A percentile compares a stretch with the other conserved stretches of the same genome.
phyloP scores from a whole-genome alignment of 2,113 vertebrate genomes.

The Poeciliopsis occidentalis region DNA sequence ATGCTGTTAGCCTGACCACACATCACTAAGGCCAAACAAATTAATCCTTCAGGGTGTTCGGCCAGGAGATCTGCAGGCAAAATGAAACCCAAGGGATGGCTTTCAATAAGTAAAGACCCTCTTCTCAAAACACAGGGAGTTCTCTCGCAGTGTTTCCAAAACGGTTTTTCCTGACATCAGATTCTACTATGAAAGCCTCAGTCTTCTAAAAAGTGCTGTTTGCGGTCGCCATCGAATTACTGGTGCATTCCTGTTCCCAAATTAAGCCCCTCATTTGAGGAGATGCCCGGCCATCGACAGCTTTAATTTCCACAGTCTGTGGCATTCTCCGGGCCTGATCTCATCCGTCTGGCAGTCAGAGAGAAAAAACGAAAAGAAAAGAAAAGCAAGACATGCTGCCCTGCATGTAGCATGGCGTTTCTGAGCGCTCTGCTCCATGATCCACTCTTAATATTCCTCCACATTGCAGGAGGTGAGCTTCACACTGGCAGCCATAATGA shows the following conservation, averaged over 20 bases:
- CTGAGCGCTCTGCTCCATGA: conserved; percentile 38
- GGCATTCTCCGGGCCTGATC: conserved; percentile 61
- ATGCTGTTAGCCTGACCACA: conserved; percentile 36
- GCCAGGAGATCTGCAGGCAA: conserved; percentile 14
- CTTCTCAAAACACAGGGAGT: conserved; percentile 46
- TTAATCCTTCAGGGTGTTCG: conserved; percentile 33
- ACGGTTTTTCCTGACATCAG: conserved; percentile 51
- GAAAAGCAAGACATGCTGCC: conserved; percentile 56
- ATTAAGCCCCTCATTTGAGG: conserved; percentile 71
- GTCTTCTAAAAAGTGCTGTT: conserved; percentile 45
- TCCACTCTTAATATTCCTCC: conserved; percentile 54
- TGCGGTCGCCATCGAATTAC: conserved; percentile 48
- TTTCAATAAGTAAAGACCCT: conserved; percentile 41
- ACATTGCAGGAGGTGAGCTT: conserved; percentile 43
- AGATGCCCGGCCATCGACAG: conserved; percentile 53
- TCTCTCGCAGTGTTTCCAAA: conserved; percentile 56
- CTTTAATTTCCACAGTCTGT: conserved; percentile 72
- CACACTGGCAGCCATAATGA: conserved; percentile 44
- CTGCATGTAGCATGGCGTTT: conserved; percentile 51
- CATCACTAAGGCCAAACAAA: conserved; percentile 41
- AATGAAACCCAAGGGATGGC: conserved; percentile 21
- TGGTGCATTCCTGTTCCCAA: conserved; percentile 59
- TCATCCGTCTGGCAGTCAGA: conserved; percentile 63
- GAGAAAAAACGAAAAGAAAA: conserved; percentile 20
- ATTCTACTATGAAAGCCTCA: conserved; percentile 27